Evolutionary conservation across 1,140 invertebrate species (phyloP).

Genomic region (Drosophila suzukii): DNA sequence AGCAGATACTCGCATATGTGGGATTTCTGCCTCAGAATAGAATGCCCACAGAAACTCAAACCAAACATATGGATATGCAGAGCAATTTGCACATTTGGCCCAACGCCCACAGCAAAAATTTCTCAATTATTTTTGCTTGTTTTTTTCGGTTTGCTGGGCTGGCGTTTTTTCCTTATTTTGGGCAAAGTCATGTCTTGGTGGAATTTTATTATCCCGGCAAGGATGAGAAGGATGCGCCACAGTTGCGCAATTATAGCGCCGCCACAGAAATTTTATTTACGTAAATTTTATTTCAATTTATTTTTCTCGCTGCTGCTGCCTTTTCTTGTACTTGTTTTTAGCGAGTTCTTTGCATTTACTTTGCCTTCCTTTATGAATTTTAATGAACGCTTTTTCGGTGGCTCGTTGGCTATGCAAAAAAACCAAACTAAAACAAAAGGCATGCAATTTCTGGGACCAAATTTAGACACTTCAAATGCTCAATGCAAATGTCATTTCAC

Average conservation of each 20-base stretch:
- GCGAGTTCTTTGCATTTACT: constrained; percentile 24
- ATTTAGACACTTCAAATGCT: constrained; percentile 68
- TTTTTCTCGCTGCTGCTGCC: constrained; percentile 30
- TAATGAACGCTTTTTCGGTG: constrained; percentile 61
- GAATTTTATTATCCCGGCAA: constrained; percentile 72
- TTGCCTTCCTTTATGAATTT: constrained; percentile 70
- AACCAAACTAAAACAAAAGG: constrained; percentile 6
- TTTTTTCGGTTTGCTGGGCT: constrained; percentile 25
- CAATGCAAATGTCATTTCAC: constrained; percentile 62
- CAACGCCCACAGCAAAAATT: constrained; percentile 52
- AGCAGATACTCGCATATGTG: constrained; percentile 37
- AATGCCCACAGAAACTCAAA: constrained; percentile 5
- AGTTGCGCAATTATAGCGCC: constrained; percentile 70
- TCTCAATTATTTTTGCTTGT: constrained; percentile 49
- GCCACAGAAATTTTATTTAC: constrained; percentile 67
- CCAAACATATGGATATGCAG: constrained; percentile 15
- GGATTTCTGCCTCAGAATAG: constrained; percentile 30
- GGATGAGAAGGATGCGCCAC: constrained; percentile 50
- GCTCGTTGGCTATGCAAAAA: constrained; percentile 68
- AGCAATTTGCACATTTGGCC: constrained; percentile 47
- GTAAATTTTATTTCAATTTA: constrained; percentile 74
- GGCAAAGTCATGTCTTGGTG: constrained; percentile 44
- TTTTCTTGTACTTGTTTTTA: constrained; percentile 14
- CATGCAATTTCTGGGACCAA: constrained; percentile 35
- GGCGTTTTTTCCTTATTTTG: constrained; percentile 33